Conservation (phyloP, 1,140 invertebrate genomes). For the Drosophila pectinifera region DNA sequence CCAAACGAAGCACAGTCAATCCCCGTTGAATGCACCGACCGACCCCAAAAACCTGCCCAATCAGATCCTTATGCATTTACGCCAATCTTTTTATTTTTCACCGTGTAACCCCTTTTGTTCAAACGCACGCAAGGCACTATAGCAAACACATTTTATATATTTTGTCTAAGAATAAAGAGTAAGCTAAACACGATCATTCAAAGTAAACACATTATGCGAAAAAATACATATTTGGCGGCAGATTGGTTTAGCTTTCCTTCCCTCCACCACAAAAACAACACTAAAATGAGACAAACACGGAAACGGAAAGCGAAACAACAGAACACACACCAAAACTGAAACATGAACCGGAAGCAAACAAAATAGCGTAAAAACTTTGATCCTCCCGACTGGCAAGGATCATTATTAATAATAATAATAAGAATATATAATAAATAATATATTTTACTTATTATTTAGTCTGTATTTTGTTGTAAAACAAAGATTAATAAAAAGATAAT, state of each 20-base stretch:
- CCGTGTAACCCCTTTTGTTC: conserved; percentile 6
- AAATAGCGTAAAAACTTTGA: conserved; percentile 76
- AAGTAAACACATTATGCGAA: conserved; percentile 18
- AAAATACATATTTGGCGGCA: conserved; percentile 18
- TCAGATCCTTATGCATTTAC: conserved; percentile 32
- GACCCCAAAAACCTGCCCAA: not conserved
- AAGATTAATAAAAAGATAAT: conserved; percentile 78
- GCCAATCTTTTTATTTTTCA: conserved; percentile 15
- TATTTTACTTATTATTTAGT: conserved; percentile 84
- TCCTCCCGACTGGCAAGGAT: conserved; percentile 65
- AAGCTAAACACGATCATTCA: conserved; percentile 23
- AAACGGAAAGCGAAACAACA: conserved; percentile 20
- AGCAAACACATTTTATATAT: conserved; percentile 38
- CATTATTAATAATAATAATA: conserved; percentile 80
- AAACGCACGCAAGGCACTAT: conserved; percentile 26
- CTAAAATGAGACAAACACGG: conserved; percentile 24
- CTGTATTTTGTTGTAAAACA: conserved; percentile 83
- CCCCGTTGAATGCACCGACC: conserved; percentile 8
- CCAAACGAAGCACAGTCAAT: not conserved
- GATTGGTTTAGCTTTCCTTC: conserved; percentile 22
- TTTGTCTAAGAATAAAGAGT: conserved; percentile 30
- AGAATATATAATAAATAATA: conserved; percentile 82
- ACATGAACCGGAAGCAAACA: conserved; percentile 49
- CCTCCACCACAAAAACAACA: conserved; percentile 7
- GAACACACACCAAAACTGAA: conserved; percentile 47